These are phyloP conservation scores for Cydia fagiglandana DNA, from an alignment of 1,140 invertebrate genomes.

Conservation along the genomic window DNA sequence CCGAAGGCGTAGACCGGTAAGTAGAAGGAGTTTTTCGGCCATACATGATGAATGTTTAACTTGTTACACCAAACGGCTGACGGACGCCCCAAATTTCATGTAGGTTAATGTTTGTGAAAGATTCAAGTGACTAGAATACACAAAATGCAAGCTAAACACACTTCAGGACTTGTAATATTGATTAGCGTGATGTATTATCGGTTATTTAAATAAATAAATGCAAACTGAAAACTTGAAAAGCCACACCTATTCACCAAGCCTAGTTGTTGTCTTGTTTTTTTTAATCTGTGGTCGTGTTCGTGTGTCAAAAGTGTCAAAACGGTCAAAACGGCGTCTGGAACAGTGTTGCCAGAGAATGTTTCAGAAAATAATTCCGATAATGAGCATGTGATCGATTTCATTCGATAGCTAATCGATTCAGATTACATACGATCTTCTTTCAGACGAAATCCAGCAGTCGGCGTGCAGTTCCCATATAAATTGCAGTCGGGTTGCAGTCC, in stretches of 20 bases:
- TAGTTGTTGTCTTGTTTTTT: slow-evolving; percentile 8
- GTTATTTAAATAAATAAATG: slow-evolving; percentile 17
- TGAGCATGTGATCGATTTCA: no score
- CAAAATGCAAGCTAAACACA: not conserved
- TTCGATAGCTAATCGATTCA: no score
- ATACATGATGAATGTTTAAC: slow-evolving; percentile 61
- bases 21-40: slow-evolving; percentile 84
- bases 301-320: not conserved
- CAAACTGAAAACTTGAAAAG: not conserved
- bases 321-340: not conserved
- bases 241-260: not conserved
- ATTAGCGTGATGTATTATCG: not conserved
- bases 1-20: slow-evolving; percentile 89
- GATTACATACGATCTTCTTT: no score
- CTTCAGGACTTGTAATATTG: not conserved
- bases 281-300: not conserved
- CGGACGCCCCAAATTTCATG: slow-evolving; percentile 40
- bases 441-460: no score
- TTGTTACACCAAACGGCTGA: slow-evolving; percentile 38
- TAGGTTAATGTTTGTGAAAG: not conserved
- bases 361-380: no score
- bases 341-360: not conserved
- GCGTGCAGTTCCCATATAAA: no score
- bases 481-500: no score
- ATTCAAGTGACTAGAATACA: not conserved